Evolutionary conservation across 2,113 vertebrate species (phyloP), one percentile per base, ranked within the genome.

Genomic region (Oxyura jamaicensis): DNA sequence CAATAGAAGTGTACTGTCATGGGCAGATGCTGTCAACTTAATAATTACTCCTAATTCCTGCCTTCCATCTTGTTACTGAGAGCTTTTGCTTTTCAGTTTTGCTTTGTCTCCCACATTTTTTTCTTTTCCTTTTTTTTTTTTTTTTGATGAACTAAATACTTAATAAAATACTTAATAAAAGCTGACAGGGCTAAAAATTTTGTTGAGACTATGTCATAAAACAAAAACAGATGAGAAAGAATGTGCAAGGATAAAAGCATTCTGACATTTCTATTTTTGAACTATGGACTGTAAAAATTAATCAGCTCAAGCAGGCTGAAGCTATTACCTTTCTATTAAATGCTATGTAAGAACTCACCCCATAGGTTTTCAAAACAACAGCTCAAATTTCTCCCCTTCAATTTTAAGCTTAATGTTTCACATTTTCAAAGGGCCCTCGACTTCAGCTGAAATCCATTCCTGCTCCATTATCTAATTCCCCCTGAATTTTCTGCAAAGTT

Each of bases 261-360:
- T 84, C 75, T 92, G 90, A 83, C 66, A 80, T 83, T 95, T 92
- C 35, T 56, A 42, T 77, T 95, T 95, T 83, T 88, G 46, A 97
- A 63, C 69, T 68, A 44, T 0, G 0, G 79, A 65, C 86, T 96
- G 81, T 84, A 93, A 75, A 90, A 97, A 67, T 56, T 91, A 60
- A 94, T 79, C 86, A 91, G 66, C 48, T 69, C 55, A 66, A 84
- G 73, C 55, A 95, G 88, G 56, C 5, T 74, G 83, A 90, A 90
- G 82, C 67, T 58, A 91, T 93, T 80, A 89, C 91, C 82, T 87
- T 93, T 76, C 82, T 85, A 66, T 86, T 90, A 95, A 93, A 88
- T 5, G 56, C 67, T 67, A 42, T 35, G 52, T 52, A 95, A 93
- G 77, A 92, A 67, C n/a, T 59, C 5, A 0, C 71, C 86, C 88